A percentile compares a stretch with the other conserved stretches of the same genome.
These are phyloP conservation scores for Carollia perspicillata DNA, from an alignment of 2,113 vertebrate species.

Conservation along the genomic window DNA sequence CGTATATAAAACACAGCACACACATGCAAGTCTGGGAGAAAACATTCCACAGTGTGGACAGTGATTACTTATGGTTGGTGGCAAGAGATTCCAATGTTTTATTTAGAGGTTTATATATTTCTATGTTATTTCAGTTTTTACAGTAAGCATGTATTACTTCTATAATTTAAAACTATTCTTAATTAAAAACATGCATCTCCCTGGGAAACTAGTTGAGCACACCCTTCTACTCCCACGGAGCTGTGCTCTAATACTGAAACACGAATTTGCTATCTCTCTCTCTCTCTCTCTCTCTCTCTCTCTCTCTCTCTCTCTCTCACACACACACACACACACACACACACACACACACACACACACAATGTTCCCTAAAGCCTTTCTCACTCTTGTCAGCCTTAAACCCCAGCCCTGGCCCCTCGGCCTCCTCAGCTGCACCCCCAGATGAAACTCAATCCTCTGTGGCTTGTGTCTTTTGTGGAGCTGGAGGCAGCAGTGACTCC, in stretches of 20 bases:
- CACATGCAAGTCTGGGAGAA: background rate
- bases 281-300: too few species aligned
- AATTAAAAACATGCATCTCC: conserved; percentile 45
- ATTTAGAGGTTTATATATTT: background rate
- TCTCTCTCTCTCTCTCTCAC: too few species aligned
- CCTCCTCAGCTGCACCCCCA: background rate
- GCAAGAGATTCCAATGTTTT: background rate
- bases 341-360: background rate
- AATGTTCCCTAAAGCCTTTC: background rate
- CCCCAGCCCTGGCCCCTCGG: background rate
- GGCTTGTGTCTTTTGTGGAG: background rate
- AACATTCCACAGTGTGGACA: background rate
- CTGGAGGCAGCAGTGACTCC: conserved; percentile 12
- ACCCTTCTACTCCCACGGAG: background rate
- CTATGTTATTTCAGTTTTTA: conserved; percentile 20
- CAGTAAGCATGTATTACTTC: background rate
- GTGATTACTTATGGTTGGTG: background rate
- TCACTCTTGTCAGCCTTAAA: background rate
- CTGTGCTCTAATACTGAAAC: conserved; percentile 17
- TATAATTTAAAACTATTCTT: conserved; percentile 35
- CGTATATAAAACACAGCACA: background rate
- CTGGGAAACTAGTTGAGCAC: conserved; percentile 1
- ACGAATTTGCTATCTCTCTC: background rate
- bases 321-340: background rate
- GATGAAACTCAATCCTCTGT: background rate